Evolutionary conservation across 1,140 invertebrate genomes (phyloP), one percentile per base, ranked within the genome.

Genomic region (Brachionus sp.): DNA sequence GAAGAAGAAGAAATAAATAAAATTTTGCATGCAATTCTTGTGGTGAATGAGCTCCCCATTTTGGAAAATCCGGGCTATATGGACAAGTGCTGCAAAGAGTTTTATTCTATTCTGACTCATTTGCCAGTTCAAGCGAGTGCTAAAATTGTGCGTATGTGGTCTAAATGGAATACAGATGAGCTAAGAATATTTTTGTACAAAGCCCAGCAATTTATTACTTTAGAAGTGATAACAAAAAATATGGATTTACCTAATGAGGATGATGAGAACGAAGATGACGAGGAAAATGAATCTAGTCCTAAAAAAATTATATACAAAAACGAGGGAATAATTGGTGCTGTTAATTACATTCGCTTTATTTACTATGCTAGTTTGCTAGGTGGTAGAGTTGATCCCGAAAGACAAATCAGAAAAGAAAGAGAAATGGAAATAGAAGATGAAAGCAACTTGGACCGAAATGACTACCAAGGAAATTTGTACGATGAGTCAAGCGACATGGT

Each of bases 311-410:
- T 82, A 7, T 73, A 94, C 93, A 16, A 94, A 93, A 91, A 90
- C 94, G 23, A 93, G 94, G 91, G 94, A 94, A 77, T 84, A 42
- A 73, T 64, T 57, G 83, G 86, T 39, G 86, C 87, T 12, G 86
- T 89, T 5, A 86, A 86, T 84, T 87, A 90, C 29, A 89, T 91
- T 86, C 90, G 94, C 91, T 93, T 96, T 87, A 88, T 96, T 0
- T 97, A 94, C 87, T 96, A 95, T 89, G 95, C 95, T 25, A 95
- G 93, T 88, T 92, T 96, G 85, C 86, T 95, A 84, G 94, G 94
- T 0, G 95, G 95, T n/a, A 3, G 77, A n/a, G 25, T 80, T 37
- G 77, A 80, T 80, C 50, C 13, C 1, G 50, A 57, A 35, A 53
- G 35, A 29, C 77, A 80, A 50, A 80, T 80, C 1, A 66, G 16